These are phyloP conservation scores for Umimayanthus kanabou DNA, from an alignment of 92 coral and sea anemone genomes.

Conservation along the genomic window DNA sequence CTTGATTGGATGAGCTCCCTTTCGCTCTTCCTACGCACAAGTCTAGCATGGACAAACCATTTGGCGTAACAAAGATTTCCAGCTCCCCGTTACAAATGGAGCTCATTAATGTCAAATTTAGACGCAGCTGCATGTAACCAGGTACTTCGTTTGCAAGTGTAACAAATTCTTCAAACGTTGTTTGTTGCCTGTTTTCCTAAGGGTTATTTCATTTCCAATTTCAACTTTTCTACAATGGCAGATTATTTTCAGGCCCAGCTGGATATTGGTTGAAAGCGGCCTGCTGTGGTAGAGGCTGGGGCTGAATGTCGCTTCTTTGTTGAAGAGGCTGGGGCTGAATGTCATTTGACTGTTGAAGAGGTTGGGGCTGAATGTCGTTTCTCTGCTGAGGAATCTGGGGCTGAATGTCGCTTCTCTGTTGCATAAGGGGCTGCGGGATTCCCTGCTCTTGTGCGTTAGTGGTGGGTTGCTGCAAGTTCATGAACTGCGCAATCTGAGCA, in stretches of 20 bases:
- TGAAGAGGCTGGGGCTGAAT: constrained; percentile 1
- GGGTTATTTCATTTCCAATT: background rate
- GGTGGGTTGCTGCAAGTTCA: constrained; percentile 79
- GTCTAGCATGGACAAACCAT: background rate
- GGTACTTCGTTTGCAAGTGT: no score
- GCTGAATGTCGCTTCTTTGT: constrained; percentile 58
- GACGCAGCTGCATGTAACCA: background rate
- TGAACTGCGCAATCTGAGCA: constrained; percentile 77
- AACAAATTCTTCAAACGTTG: background rate
- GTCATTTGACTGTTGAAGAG: background rate
- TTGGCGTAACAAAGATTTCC: background rate
- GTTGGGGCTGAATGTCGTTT: constrained; percentile 49
- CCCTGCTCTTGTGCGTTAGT: constrained; percentile 48
- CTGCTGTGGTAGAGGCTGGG: constrained; percentile 46
- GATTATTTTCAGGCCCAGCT: constrained; percentile 36
- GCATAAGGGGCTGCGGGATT: constrained; percentile 26
- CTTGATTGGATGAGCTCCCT: background rate
- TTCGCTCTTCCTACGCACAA: background rate
- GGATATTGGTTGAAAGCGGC: constrained; percentile 33
- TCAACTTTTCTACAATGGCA: constrained; percentile 23
- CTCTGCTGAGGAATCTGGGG: constrained; percentile 37
- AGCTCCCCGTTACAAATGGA: background rate
- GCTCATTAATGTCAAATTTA: background rate
- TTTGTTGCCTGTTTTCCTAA: background rate
- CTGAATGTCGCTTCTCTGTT: constrained; percentile 30